Conservation (phyloP, 2,797 vertebrate genomes). For the Falco naumanni region DNA sequence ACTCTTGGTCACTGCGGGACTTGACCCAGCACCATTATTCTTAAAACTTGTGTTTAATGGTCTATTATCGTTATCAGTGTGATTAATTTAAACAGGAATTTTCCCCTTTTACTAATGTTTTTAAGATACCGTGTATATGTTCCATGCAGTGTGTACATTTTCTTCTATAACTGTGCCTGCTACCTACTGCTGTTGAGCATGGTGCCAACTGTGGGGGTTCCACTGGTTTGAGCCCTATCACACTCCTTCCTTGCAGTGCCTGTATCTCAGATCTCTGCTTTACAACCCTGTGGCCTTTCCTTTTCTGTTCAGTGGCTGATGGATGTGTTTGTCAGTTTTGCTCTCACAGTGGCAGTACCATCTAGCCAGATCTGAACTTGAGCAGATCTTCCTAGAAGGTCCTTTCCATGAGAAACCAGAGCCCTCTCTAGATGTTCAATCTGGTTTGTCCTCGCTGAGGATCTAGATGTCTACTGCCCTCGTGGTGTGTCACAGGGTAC, state of each 20-base stretch:
- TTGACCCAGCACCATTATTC: background rate
- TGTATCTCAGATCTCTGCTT: background rate
- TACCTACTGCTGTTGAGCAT: background rate
- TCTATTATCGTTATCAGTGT: background rate
- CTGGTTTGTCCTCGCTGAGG: background rate
- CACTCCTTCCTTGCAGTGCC: background rate
- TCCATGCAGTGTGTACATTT: background rate
- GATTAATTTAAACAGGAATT: background rate
- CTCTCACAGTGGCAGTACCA: background rate
- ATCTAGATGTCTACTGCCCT: background rate
- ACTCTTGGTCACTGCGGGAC: background rate
- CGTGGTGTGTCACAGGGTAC: background rate
- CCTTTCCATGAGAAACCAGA: background rate
- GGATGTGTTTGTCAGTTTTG: background rate
- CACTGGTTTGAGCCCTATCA: background rate
- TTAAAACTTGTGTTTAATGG: background rate
- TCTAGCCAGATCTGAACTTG: background rate
- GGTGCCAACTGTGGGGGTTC: rapidly evolving
- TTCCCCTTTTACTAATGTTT: background rate
- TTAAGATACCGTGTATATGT: background rate
- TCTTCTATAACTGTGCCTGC: background rate
- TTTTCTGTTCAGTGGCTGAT: background rate
- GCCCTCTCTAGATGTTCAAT: background rate
- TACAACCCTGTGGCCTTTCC: background rate
- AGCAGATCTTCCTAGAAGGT: background rate